Evolutionary conservation across 2,113 vertebrate species (phyloP).

Genomic region (Glaucomys volans): DNA sequence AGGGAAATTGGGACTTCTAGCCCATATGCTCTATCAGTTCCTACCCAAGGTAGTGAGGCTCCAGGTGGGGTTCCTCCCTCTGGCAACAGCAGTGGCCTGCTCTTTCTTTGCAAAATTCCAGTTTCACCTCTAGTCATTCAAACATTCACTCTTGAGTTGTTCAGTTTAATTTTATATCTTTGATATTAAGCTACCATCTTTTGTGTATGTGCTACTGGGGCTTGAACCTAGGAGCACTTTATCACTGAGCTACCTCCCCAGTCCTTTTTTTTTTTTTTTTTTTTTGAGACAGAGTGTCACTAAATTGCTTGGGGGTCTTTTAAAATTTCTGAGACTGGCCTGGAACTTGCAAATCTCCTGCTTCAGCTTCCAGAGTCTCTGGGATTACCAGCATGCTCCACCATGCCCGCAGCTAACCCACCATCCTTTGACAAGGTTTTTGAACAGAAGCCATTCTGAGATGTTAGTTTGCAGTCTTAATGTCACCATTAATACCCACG

Average conservation of each 20-base stretch:
- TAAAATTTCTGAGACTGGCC: too few relatives aligned
- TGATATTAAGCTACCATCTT: background rate
- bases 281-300: too few relatives aligned
- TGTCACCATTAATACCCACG: fast-evolving
- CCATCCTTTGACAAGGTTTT: background rate
- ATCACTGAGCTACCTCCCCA: too few relatives aligned
- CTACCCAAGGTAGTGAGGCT: background rate
- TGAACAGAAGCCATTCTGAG: background rate
- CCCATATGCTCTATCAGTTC: background rate
- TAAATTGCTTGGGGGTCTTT: too few relatives aligned
- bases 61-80: background rate
- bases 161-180: background rate
- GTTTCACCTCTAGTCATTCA: background rate
- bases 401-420: too few relatives aligned
- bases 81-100: background rate
- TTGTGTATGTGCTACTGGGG: too few relatives aligned
- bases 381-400: too few relatives aligned
- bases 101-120: background rate
- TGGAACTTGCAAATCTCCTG: too few relatives aligned
- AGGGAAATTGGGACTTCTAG: fast-evolving
- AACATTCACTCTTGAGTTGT: background rate
- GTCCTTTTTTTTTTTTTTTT: too few relatives aligned
- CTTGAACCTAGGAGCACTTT: too few relatives aligned
- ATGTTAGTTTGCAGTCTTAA: background rate
- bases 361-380: too few relatives aligned